A percentile compares a stretch with the other conserved stretches of the same genome.
phyloP scores from a whole-genome alignment of 1,140 invertebrate species.

The Thalassaphorura encarpata region DNA sequence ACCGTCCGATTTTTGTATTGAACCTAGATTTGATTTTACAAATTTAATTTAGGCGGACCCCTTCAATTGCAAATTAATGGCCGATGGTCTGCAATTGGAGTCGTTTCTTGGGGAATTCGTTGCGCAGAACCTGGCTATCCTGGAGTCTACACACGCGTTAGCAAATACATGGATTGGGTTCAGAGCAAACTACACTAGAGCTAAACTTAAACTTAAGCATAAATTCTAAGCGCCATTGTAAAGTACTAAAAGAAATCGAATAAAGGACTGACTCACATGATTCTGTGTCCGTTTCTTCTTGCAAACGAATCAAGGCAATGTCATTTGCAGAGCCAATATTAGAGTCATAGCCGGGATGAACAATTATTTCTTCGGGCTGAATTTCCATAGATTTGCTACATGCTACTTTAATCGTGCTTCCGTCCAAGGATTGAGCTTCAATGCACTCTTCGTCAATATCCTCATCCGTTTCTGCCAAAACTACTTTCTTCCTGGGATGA shows the following conservation, averaged over 20 bases:
- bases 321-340: conserved; percentile 15
- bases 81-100: conserved; percentile 64
- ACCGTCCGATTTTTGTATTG: conserved; percentile 2
- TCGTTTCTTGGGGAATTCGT: conserved; percentile 61
- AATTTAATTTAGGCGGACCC: conserved; percentile 56
- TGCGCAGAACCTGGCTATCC: conserved; percentile 18
- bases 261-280: conserved; percentile 22
- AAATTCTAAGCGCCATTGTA: background rate
- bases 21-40: too few relatives aligned
- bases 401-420: background rate
- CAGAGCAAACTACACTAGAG: too few relatives aligned
- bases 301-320: conserved; percentile 25
- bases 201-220: background rate
- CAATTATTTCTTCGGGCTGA: conserved; percentile 11
- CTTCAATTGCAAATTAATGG: conserved; percentile 58
- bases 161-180: conserved; percentile 62
- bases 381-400: conserved; percentile 11
- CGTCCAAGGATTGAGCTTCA: background rate
- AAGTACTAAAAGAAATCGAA: background rate
- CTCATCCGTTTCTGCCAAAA: conserved; percentile 21
- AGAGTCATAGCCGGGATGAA: conserved; percentile 19
- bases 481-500: conserved; percentile 6
- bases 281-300: conserved; percentile 16
- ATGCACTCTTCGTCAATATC: conserved; percentile 20
- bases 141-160: conserved; percentile 46